Base-by-base conservation (phyloP, 1,140 invertebrate species). In the Octopus sinensis region DNA sequence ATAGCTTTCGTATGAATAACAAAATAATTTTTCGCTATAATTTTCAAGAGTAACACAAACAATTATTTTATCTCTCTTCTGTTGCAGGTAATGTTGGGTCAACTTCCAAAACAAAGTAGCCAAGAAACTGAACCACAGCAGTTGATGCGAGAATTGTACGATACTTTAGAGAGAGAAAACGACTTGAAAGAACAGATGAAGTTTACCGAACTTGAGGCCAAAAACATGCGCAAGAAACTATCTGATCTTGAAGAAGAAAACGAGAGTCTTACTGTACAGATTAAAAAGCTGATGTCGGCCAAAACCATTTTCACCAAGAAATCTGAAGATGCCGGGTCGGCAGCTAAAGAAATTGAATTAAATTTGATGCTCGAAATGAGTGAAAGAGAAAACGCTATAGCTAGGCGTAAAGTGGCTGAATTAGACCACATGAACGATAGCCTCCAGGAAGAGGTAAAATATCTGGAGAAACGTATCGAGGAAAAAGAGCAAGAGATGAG, bases 171-270 rank as follows among this genome's bases (percentile, higher is more conserved):
- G 91, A 90, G 97, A 53, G 97, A 98, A 91, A 96, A 95, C 6
- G 97, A 98, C 91, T 91, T 98, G 0, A 93, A 96, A 83, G 96
- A 98, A 90, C 96, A 98, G 89, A 89, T 98, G 9, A 94, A 94
- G 82, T 97, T 96, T 90, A 94, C 96, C 53, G 96, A 97, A 91
- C 96, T 97, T 91, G 96, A 98, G 93, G 94, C 93, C 88, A 95
- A 93, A 90, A 93, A 86, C 80, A 84, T 96, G 87, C 93, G 95
- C 90, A 96, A 95, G 93, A 96, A 96, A 92, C 93, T 95, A 84
- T 94, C 94, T 84, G 93, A 95, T 84, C 93, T 97, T 87, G 96
- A 97, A 92, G 95, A 97, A 90, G 96, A 97, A 92, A 97, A 97
- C 92, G 96, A 97, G 91, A 95, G 95, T 81, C 92, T 97, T 91